These are phyloP conservation scores for Nothocercus julius DNA, from an alignment of 2,113 vertebrate genomes.

Conservation along the genomic window DNA sequence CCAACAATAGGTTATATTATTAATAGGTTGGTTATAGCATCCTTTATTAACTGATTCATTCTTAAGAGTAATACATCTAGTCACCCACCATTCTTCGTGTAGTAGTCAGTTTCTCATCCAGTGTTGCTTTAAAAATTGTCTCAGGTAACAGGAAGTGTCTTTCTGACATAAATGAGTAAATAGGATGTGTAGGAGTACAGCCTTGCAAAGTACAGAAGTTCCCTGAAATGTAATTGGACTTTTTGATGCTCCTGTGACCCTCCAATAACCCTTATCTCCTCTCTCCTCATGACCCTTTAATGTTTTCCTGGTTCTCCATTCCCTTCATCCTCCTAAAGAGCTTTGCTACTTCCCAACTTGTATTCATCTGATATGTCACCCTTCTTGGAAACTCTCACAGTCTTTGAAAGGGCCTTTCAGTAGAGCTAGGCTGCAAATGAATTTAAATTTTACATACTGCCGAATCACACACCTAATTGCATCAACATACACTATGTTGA, in stretches of 20 bases:
- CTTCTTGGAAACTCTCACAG: slow-evolving; percentile 36
- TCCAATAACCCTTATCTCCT: slow-evolving; percentile 23
- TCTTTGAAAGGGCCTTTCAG: slow-evolving; percentile 16
- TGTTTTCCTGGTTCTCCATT: slow-evolving; percentile 29
- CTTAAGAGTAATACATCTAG: slow-evolving; percentile 43
- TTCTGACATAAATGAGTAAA: slow-evolving; percentile 1
- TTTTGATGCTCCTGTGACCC: neutral
- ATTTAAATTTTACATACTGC: neutral
- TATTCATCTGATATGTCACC: neutral
- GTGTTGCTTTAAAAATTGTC: slow-evolving; percentile 29
- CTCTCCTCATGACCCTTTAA: slow-evolving; percentile 35
- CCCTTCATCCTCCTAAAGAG: slow-evolving; percentile 23
- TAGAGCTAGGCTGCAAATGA: neutral
- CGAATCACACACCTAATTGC: no score
- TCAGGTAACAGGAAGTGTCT: slow-evolving; percentile 11
- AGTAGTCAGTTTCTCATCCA: neutral
- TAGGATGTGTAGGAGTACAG: neutral
- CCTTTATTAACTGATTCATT: slow-evolving; percentile 64
- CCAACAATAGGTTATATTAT: slow-evolving; percentile 59
- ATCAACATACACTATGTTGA: fast-evolving
- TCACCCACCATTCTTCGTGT: slow-evolving; percentile 37
- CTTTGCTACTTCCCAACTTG: slow-evolving; percentile 11
- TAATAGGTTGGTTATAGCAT: slow-evolving; percentile 60
- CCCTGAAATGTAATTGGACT: slow-evolving; percentile 37
- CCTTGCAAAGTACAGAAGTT: slow-evolving; percentile 35